A percentile compares a stretch with the other conserved stretches of the same genome.
Evolutionary conservation across 2,113 vertebrate genomes (phyloP).

Genomic region (Procavia capensis): DNA sequence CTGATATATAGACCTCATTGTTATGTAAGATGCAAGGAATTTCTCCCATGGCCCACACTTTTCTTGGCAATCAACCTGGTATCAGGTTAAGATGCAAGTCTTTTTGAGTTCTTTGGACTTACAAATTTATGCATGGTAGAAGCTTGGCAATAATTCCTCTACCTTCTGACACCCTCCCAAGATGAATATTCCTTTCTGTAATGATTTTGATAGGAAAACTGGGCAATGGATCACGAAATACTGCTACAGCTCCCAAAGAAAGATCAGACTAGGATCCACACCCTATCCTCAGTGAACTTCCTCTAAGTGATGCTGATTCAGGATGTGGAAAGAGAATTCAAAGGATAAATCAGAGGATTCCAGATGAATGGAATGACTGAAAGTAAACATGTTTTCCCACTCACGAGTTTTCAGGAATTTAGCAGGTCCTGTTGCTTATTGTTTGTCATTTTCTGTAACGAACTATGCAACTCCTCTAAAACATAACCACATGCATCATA

Average conservation of each 20-base stretch:
- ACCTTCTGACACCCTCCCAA: not conserved
- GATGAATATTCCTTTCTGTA: slow-evolving; percentile 53
- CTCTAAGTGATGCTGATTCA: not conserved
- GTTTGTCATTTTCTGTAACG: slow-evolving; percentile 34
- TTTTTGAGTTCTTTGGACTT: slow-evolving; percentile 48
- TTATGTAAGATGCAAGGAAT: slow-evolving; percentile 71
- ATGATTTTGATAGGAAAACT: slow-evolving; percentile 67
- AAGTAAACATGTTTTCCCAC: not conserved
- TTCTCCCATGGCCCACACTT: slow-evolving; percentile 60
- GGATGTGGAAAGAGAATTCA: not conserved
- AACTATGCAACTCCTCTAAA: slow-evolving; percentile 52
- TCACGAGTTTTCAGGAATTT: slow-evolving; percentile 24
- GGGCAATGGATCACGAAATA: slow-evolving; percentile 17
- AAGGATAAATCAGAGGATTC: not conserved
- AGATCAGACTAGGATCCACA: slow-evolving; percentile 55
- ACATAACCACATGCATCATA: slow-evolving; percentile 8
- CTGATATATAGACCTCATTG: slow-evolving; percentile 63
- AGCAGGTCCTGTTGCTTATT: slow-evolving; percentile 2
- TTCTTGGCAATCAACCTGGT: slow-evolving; percentile 56
- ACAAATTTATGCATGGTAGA: not conserved
- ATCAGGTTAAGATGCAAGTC: slow-evolving; percentile 47
- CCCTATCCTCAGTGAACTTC: slow-evolving; percentile 43
- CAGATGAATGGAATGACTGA: not conserved
- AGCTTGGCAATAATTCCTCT: not conserved
- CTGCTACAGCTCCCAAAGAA: slow-evolving; percentile 36